Evolutionary conservation across 2,888 invertebrate genomes (phyloP), one percentile per base, ranked within the genome.

Genomic region (Epistrophe eligans): DNA sequence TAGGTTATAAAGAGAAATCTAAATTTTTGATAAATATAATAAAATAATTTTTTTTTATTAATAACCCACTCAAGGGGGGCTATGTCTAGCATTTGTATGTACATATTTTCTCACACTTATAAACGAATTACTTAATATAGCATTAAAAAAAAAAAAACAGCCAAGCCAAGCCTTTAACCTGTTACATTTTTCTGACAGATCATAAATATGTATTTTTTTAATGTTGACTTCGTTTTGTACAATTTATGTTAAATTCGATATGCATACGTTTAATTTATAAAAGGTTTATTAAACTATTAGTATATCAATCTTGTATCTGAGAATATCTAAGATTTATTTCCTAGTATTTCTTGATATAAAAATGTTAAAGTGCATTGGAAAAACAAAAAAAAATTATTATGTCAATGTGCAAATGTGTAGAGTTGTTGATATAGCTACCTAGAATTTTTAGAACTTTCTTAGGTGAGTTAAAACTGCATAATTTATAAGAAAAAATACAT

Each of bases 281-380:
- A 55, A 28, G 28, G 15, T 8, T n/a, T 24, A 24, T n/a, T 28
- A 19, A 50, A 1, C 32, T 57, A 35, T 32, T 57, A 35, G 32
- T 35, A 57, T 32, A 57, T 32, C 57, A 8, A 10, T 60, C 19
- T 19, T 19, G 13, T 60, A 19, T 19, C 17, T 40, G 2, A 19
- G 7, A 60, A 13, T 40, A 60, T 40, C 60, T 15, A 38, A 60
- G 60, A 60, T 60, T 38, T 60, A 60, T 38, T 35, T 35, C 35
- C 35, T 35, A 8, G 35, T 35, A 8, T 35, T 35, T 35, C 35
- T 35, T 35, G 35, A 35, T 32, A 32, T 32, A 32, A 0, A 32
- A 32, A 24, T 24, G 3, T 24, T 1, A 24, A 24, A 32, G 32
- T 32, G 32, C 32, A 32, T 32, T 4, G 32, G 0, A 32, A 1